A percentile compares a stretch with the other conserved stretches of the same genome.
Evolutionary conservation across 2,888 invertebrate genomes (phyloP).

Genomic region (Aspidiotus destructor): DNA sequence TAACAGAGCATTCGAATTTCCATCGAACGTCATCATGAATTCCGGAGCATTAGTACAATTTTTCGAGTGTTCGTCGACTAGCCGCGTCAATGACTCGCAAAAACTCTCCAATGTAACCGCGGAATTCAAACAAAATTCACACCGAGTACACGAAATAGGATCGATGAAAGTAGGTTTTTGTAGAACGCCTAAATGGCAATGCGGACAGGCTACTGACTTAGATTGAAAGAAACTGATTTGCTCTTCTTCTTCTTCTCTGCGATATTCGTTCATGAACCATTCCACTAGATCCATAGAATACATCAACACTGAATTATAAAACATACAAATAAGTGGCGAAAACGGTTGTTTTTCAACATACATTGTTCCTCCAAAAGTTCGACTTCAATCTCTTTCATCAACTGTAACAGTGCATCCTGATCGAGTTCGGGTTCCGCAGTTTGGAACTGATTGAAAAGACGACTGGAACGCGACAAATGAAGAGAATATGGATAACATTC

Average conservation of each 20-base stretch:
- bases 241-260: conserved; percentile 1
- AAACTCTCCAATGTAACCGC: not conserved
- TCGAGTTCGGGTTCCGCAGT: not conserved
- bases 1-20: not conserved
- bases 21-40: not conserved
- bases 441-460: not conserved
- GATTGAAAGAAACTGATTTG: not conserved
- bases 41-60: not conserved
- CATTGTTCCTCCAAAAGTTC: not conserved
- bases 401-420: not conserved
- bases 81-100: not conserved
- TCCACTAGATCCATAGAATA: not conserved
- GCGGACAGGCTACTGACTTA: not conserved
- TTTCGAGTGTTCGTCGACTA: not conserved
- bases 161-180: not conserved
- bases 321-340: not conserved
- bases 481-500: not conserved
- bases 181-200: not conserved
- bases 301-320: not conserved
- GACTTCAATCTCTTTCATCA: not conserved
- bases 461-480: not conserved
- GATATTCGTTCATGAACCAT: not conserved
- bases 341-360: not conserved
- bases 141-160: not conserved
- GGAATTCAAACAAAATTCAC: not conserved